A percentile compares a stretch with the other conserved stretches of the same genome.
phyloP scores from a whole-genome alignment of 2,797 vertebrate species.

The Tragelaphus eurycerus region DNA sequence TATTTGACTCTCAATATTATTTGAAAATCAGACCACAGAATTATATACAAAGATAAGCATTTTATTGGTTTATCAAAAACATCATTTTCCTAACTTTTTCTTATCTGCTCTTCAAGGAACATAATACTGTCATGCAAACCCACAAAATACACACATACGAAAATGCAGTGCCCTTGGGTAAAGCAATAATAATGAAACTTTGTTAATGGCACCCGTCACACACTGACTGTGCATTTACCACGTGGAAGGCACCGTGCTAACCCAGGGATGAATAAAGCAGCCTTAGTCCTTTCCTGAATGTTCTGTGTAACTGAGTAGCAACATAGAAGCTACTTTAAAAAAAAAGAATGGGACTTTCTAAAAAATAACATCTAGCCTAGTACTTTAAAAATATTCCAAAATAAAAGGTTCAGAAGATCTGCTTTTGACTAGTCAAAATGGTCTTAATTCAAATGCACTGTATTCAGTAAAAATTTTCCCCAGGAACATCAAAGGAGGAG shows the following conservation, averaged over 20 bases:
- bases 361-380: background rate
- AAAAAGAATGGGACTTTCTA: background rate
- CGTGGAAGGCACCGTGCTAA: background rate
- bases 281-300: background rate
- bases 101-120: background rate
- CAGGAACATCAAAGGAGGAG: background rate
- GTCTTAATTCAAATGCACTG: background rate
- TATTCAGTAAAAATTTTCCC: background rate
- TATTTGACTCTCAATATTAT: background rate
- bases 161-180: background rate
- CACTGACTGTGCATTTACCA: background rate
- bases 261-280: background rate
- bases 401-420: background rate
- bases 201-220: background rate
- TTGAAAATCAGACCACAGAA: slow-evolving; percentile 6
- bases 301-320: background rate
- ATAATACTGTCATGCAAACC: background rate
- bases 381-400: background rate
- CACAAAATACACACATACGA: background rate
- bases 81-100: background rate
- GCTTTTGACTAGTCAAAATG: background rate
- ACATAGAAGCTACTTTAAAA: background rate
- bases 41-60: background rate
- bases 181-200: background rate
- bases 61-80: background rate